These are phyloP conservation scores for Drosophila gunungcola DNA, from an alignment of 1,140 invertebrate species.

Conservation along the genomic window DNA sequence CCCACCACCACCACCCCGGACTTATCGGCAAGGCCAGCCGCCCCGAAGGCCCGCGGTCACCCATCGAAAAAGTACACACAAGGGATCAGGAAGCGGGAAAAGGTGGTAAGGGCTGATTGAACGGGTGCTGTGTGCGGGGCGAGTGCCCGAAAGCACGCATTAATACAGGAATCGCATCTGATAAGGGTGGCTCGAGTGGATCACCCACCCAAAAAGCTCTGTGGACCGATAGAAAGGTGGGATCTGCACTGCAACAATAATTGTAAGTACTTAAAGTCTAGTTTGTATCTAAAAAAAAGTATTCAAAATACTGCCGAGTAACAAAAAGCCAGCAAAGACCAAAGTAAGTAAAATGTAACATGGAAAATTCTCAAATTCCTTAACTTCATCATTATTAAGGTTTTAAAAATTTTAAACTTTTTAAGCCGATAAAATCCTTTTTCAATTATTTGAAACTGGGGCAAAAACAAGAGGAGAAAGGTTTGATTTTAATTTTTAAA, in stretches of 20 bases:
- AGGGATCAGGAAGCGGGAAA: conserved; percentile 27
- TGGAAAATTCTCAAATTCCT: too few species aligned
- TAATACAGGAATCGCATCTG: conserved; percentile 13
- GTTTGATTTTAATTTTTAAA: too few species aligned
- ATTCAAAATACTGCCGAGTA: too few species aligned
- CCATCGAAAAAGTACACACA: conserved; percentile 14
- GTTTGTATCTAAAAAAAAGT: too few species aligned
- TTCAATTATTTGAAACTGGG: too few species aligned
- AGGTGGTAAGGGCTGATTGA: conserved; percentile 40
- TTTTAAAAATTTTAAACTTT: too few species aligned
- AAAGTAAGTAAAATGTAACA: too few species aligned
- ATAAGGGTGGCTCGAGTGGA: conserved; percentile 23
- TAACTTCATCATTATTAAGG: too few species aligned
- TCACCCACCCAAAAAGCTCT: conserved; percentile 27
- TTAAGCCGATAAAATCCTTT: too few species aligned
- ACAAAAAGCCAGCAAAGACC: not conserved
- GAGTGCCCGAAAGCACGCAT: conserved; percentile 14
- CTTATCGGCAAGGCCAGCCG: conserved; percentile 39
- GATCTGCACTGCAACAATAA: conserved; percentile 12
- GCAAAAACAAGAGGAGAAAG: too few species aligned
- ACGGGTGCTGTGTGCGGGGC: conserved; percentile 13
- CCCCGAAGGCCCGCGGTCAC: conserved; percentile 9
- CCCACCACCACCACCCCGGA: conserved; percentile 17
- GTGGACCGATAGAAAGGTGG: not conserved
- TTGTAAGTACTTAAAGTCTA: not conserved